Base-by-base conservation (phyloP, 2,113 vertebrate genomes). In the Tauraco erythrolophus region DNA sequence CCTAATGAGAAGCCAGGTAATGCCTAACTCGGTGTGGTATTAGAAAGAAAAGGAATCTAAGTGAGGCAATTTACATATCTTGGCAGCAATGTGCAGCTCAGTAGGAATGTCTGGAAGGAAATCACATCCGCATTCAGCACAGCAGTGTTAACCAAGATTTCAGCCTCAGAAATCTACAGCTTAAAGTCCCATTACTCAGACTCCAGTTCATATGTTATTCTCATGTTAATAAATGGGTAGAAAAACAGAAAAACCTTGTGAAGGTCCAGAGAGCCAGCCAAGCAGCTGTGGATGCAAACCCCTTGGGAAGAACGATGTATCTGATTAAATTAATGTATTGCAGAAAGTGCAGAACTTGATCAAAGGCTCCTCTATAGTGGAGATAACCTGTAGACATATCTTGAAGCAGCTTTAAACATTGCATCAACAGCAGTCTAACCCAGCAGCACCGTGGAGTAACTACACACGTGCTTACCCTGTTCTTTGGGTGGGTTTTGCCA, bases 81-180 rank as follows among this genome's bases (percentile, higher is more conserved):
- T 97, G 95, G 96, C 96, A 97, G 92, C 62, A 88, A 65, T 9
- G 62, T 61, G 58, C 74, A 93, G 78, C 65, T 89, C 74, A 61
- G 74, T 85, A 96, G 90, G 93, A 96, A 95, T 93, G 97, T 96
- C 93, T 96, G 96, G 84, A 96, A 94, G 90, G 70, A 95, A 94
- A 95, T 95, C 93, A 69, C 88, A 96, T 96, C 94, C 23, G 3
- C 65, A 88, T 84, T 95, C 93, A 93, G 78, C 88, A 88, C 74
- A 95, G 92, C 78, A 92, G 69, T 74, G 65, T 76, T 92, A 96
- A 97, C 84, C 61, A 72, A 96, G 45, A 80, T 45, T 17, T 86
- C 82, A 94, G 81, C 90, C 84, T 93, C 84, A 96, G 84, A 93
- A 93, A 80, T 70, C 70, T 79, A 54, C 54, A 65, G 77, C 48